These are phyloP conservation scores for Rafetus swinhoei DNA, from an alignment of 2,113 vertebrate genomes.

Conservation along the genomic window DNA sequence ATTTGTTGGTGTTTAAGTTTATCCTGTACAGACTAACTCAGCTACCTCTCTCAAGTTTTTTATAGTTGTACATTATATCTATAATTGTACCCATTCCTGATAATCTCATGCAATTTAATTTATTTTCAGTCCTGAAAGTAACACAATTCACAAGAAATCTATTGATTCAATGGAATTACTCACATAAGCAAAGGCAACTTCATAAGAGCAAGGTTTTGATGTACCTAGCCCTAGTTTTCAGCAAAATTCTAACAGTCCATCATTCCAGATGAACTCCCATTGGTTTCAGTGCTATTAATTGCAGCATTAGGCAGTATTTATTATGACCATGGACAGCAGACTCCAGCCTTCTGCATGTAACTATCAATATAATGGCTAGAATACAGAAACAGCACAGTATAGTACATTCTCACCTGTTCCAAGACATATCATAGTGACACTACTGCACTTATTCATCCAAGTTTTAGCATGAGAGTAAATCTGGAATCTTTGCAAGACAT, in stretches of 20 bases:
- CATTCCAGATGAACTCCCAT: background rate
- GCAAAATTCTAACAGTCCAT: background rate
- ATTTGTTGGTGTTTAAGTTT: too few species aligned
- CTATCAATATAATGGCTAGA: constrained; percentile 6
- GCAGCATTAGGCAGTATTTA: background rate
- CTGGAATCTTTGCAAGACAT: background rate
- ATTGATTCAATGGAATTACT: background rate
- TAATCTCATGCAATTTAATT: constrained; percentile 7
- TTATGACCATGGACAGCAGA: background rate
- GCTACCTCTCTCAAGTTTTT: background rate
- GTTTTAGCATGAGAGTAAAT: background rate
- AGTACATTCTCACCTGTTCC: background rate
- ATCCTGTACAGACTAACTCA: too few species aligned
- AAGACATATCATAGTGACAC: background rate
- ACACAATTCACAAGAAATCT: background rate
- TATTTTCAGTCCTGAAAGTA: background rate
- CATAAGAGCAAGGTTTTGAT: rapidly evolving
- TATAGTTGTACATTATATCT: constrained; percentile 30
- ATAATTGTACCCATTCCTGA: background rate
- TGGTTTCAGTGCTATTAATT: background rate
- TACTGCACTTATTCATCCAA: background rate
- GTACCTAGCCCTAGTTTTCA: background rate
- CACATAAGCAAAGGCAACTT: background rate
- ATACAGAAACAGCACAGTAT: background rate
- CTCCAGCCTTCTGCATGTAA: background rate